phyloP scores from a whole-genome alignment of 2,888 invertebrate genomes.

The Eupeodes latifasciatus region DNA sequence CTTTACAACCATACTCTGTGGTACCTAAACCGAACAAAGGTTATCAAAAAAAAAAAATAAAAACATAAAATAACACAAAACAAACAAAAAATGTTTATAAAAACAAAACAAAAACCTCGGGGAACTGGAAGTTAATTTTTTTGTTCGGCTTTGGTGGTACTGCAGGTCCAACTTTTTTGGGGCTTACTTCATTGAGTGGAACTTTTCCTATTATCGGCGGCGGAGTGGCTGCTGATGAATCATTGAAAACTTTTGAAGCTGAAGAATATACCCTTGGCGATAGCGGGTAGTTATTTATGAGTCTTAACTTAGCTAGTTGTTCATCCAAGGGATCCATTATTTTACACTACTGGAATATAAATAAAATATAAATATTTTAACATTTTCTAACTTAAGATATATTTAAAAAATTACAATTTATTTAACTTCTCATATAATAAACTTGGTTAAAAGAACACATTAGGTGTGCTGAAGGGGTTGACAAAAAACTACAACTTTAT shows the following conservation, averaged over 20 bases:
- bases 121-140: slow-evolving; percentile 84
- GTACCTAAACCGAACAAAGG: slow-evolving; percentile 85
- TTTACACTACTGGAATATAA: neutral
- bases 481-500: too few relatives aligned
- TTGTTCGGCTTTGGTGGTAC: slow-evolving; percentile 92
- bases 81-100: slow-evolving; percentile 26
- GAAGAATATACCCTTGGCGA: slow-evolving; percentile 75
- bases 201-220: slow-evolving; percentile 30
- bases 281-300: slow-evolving; percentile 84
- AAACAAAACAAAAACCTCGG: slow-evolving; percentile 79
- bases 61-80: neutral
- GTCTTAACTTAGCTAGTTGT: slow-evolving; percentile 88
- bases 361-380: neutral
- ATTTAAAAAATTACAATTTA: too few relatives aligned
- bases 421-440: too few relatives aligned
- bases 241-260: slow-evolving; percentile 31
- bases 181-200: slow-evolving; percentile 78
- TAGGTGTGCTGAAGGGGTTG: too few relatives aligned
- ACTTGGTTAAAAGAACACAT: too few relatives aligned
- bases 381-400: too few relatives aligned
- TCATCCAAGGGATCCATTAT: slow-evolving; percentile 88
- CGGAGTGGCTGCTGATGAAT: slow-evolving; percentile 5
- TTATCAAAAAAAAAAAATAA: slow-evolving; percentile 38
- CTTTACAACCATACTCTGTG: slow-evolving; percentile 90
- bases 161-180: slow-evolving; percentile 89